Percentiles rank a stretch among this genome's conserved stretches.
These are phyloP conservation scores for Eupsittula cactorum DNA, from an alignment of 2,113 vertebrate species.

Conservation along the genomic window DNA sequence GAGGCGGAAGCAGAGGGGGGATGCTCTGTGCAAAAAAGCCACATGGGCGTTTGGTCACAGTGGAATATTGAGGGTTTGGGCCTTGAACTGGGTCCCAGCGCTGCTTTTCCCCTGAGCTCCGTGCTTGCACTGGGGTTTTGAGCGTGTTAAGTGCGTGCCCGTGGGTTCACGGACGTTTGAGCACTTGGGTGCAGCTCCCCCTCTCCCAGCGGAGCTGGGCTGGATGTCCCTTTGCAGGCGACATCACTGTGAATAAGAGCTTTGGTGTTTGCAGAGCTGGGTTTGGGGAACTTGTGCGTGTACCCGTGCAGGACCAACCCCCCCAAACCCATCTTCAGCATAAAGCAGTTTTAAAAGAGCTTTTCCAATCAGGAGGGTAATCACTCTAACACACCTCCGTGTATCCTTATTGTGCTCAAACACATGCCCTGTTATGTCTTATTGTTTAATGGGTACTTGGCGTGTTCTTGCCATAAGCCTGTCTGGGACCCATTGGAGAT, in stretches of 20 bases:
- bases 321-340: background rate
- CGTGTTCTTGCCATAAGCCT: background rate
- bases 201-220: background rate
- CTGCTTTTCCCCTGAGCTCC: rapidly evolving
- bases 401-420: background rate
- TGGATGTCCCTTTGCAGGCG: background rate
- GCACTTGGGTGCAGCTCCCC: background rate
- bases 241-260: background rate
- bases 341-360: background rate
- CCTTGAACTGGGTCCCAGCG: background rate
- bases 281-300: background rate
- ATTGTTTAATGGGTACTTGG: background rate
- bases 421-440: background rate
- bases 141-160: rapidly evolving
- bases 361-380: background rate
- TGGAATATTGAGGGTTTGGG: background rate
- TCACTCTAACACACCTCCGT: rapidly evolving
- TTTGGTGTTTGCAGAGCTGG: background rate
- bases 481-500: background rate
- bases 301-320: rapidly evolving
- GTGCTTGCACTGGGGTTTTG: rapidly evolving
- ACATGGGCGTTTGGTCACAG: rapidly evolving
- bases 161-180: rapidly evolving
- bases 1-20: background rate
- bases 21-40: no score